Percentiles rank a stretch among this genome's conserved stretches.
Evolutionary conservation across 1,140 invertebrate genomes (phyloP).

Genomic region (Oedothorax gibbosus): DNA sequence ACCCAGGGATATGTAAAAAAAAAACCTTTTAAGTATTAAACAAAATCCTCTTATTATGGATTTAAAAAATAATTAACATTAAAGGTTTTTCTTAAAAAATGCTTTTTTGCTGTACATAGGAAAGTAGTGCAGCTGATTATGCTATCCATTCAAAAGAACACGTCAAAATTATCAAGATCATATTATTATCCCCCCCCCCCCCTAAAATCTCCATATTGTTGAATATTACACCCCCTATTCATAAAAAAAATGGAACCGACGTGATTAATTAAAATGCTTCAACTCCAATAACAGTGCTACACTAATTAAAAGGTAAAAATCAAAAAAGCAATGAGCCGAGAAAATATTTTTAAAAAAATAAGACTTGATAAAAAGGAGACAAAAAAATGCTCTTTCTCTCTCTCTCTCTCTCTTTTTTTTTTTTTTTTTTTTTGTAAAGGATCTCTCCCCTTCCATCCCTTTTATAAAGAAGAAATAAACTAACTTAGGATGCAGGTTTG

Average conservation of each 20-base stretch:
- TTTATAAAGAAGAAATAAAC: constrained; percentile 48
- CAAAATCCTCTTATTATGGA: too few species aligned
- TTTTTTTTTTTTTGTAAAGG: not conserved
- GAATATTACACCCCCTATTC: constrained; percentile 46
- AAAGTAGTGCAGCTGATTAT: not conserved
- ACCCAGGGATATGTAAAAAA: too few species aligned
- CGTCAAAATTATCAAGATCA: not conserved
- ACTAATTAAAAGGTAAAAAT: constrained; percentile 62
- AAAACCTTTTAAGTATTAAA: too few species aligned
- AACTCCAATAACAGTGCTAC: constrained; percentile 58
- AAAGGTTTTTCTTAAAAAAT: too few species aligned
- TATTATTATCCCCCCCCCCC: not conserved
- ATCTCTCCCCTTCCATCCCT: constrained; percentile 19
- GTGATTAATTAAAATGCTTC: constrained; percentile 60
- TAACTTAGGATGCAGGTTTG: constrained; percentile 48
- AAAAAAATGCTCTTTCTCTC: too few species aligned
- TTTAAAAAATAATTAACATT: too few species aligned
- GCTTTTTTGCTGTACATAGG: not conserved
- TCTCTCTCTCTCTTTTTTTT: too few species aligned
- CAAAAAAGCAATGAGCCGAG: constrained; percentile 52
- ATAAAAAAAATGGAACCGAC: constrained; percentile 32
- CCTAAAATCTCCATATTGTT: constrained; percentile 39
- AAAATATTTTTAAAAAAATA: constrained; percentile 39
- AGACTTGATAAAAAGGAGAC: constrained; percentile 24
- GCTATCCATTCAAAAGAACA: not conserved